Conservation (phyloP, 2,113 vertebrate species). For the Athene noctua region DNA sequence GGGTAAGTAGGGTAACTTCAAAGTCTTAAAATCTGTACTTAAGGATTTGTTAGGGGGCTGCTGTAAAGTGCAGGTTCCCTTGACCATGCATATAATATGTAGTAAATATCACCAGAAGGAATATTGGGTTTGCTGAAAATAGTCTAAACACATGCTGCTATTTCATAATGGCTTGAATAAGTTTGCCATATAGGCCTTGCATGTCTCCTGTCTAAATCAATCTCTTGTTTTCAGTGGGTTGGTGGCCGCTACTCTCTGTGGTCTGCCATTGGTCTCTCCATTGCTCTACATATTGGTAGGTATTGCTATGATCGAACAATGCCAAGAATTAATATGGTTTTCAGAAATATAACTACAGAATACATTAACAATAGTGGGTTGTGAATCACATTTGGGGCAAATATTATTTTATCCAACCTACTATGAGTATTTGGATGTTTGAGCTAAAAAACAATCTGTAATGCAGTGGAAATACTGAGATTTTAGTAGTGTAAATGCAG, state of each 20-base stretch:
- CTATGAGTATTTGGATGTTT: neutral
- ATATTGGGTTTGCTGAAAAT: neutral
- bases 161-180: neutral
- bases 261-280: slow-evolving; percentile 97
- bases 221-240: slow-evolving; percentile 86
- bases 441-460: neutral
- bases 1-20: neutral
- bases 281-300: slow-evolving; percentile 94
- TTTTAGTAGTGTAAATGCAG: neutral
- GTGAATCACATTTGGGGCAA: neutral
- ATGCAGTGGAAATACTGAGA: neutral
- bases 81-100: neutral
- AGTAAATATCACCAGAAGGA: neutral
- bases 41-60: neutral
- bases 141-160: neutral
- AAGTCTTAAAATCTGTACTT: neutral
- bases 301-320: neutral
- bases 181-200: neutral
- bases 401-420: neutral
- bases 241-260: slow-evolving; percentile 96
- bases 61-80: neutral
- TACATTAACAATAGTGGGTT: neutral
- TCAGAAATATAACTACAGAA: neutral
- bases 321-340: neutral
- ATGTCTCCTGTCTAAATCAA: neutral